phyloP scores from a whole-genome alignment of 1,140 invertebrate genomes.

The Ostrea denselamellosa region DNA sequence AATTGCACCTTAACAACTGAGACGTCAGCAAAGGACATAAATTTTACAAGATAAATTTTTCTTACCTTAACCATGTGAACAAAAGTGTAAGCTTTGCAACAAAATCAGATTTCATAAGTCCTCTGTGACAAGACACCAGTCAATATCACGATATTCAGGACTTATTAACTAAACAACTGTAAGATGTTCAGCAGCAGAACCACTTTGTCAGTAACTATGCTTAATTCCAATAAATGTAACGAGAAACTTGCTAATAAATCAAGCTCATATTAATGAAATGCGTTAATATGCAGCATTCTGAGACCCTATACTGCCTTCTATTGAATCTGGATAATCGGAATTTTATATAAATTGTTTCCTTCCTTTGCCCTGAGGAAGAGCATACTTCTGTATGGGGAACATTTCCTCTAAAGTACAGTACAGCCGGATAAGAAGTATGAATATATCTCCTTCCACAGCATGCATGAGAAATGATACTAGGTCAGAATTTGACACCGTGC shows the following conservation, averaged over 20 bases:
- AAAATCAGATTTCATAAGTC: not conserved
- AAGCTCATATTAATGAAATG: slow-evolving; percentile 3
- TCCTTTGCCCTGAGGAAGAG: slow-evolving; percentile 5
- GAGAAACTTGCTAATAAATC: not conserved
- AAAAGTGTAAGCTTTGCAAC: not conserved
- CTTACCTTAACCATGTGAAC: not conserved
- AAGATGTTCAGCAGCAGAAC: not conserved
- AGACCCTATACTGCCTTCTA: not conserved
- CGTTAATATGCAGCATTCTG: not conserved
- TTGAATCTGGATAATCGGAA: not conserved
- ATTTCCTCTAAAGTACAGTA: not conserved
- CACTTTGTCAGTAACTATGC: not conserved
- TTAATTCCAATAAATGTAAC: not conserved
- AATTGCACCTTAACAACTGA: not conserved
- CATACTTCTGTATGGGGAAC: not conserved
- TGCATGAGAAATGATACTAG: not conserved
- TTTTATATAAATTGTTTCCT: slow-evolving; percentile 21
- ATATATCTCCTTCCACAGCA: not conserved
- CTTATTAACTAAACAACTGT: not conserved
- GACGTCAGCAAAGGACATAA: not conserved
- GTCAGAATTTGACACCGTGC: not conserved
- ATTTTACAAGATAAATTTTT: not conserved
- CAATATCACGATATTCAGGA: not conserved
- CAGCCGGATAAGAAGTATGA: not conserved
- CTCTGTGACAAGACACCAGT: not conserved